Evolutionary conservation across 2,797 vertebrate genomes (phyloP).

Genomic region (Rhinoraja longicauda): DNA sequence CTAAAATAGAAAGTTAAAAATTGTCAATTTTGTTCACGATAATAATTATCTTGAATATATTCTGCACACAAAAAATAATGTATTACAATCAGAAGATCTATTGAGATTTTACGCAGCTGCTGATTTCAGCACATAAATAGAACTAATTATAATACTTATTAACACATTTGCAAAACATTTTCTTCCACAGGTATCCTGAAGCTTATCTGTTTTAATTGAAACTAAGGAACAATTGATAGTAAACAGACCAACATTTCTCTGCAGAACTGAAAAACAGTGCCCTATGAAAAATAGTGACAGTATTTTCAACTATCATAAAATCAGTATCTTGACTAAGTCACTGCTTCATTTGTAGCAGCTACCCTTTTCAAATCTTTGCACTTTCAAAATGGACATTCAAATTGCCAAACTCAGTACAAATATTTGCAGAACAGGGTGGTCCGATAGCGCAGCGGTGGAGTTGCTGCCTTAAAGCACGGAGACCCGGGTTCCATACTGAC

Average conservation of each 20-base stretch:
- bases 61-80: not conserved
- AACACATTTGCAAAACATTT: slow-evolving; percentile 8
- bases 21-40: not conserved
- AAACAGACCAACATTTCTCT: not conserved
- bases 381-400: not conserved
- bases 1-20: not conserved
- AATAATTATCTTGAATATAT: not conserved
- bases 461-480: too few species aligned
- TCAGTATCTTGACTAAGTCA: not conserved
- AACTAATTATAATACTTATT: slow-evolving; percentile 10
- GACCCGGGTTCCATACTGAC: too few species aligned
- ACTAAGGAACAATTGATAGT: not conserved
- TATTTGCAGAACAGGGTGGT: not conserved
- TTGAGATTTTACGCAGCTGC: not conserved
- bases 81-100: not conserved
- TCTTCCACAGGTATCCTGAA: not conserved
- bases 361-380: not conserved
- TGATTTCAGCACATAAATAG: not conserved
- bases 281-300: not conserved
- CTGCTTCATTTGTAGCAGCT: not conserved
- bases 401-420: not conserved
- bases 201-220: not conserved
- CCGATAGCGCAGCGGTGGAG: too few species aligned
- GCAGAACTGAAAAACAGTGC: not conserved
- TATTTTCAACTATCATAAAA: not conserved